phyloP scores from a whole-genome alignment of 37 sponge, comb jelly and placozoan genomes.

The Sycon ciliatum region DNA sequence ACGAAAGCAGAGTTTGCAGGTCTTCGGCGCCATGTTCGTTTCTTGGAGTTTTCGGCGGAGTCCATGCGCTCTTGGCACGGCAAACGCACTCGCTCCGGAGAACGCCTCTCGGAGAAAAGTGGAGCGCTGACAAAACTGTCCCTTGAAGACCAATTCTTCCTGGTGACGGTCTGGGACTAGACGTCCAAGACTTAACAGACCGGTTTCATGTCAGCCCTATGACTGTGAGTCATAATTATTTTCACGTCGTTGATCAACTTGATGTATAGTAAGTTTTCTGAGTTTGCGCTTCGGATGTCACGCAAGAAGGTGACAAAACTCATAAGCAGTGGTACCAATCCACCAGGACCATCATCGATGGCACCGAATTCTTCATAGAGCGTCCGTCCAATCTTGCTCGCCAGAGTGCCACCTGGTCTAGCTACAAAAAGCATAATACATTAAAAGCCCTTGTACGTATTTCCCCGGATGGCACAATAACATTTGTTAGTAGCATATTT shows the following conservation, averaged over 20 bases:
- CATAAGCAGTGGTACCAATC: slow-evolving; percentile 14
- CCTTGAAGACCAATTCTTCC: slow-evolving; percentile 23
- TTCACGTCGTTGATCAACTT: slow-evolving; percentile 17
- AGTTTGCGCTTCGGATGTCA: not conserved
- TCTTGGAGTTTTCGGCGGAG: too few species aligned
- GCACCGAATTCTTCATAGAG: slow-evolving; percentile 15
- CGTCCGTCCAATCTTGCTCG: not conserved
- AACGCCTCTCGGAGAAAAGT: too few species aligned
- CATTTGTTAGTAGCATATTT: not conserved
- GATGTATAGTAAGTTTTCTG: slow-evolving; percentile 5
- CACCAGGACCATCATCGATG: slow-evolving; percentile 16
- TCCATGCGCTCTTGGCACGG: too few species aligned
- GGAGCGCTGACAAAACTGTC: too few species aligned
- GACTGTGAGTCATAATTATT: not conserved
- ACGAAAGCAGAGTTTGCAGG: too few species aligned
- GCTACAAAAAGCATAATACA: too few species aligned
- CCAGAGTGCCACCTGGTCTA: too few species aligned
- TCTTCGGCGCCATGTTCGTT: too few species aligned
- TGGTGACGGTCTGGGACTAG: not conserved
- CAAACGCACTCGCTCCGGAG: too few species aligned
- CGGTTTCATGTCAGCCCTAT: not conserved
- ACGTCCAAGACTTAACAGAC: not conserved
- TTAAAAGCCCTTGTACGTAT: slow-evolving; percentile 19
- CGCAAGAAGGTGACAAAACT: not conserved
- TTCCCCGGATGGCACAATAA: slow-evolving; percentile 11